Evolutionary conservation across 2,797 vertebrate genomes (phyloP).

Genomic region (Centroberyx gerrardi): DNA sequence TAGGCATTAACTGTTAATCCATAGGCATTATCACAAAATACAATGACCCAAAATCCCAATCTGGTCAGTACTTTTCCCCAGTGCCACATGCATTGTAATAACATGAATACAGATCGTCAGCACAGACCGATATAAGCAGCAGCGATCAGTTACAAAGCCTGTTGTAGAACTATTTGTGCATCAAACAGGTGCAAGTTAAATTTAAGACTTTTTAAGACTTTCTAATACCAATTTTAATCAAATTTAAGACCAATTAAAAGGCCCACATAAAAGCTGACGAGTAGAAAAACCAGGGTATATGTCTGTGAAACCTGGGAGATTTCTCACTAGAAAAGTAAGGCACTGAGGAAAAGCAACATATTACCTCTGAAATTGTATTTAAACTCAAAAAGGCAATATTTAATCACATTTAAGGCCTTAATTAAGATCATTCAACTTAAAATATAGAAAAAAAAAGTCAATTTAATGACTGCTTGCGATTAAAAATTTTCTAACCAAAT

Average conservation of each 20-base stretch:
- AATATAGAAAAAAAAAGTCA: too few relatives aligned
- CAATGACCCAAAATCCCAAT: slow-evolving; percentile 61
- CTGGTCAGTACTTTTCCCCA: slow-evolving; percentile 41
- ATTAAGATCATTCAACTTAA: too few relatives aligned
- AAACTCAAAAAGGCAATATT: too few relatives aligned
- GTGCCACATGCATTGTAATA: slow-evolving; percentile 21
- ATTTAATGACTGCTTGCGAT: too few relatives aligned
- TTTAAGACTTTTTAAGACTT: background rate
- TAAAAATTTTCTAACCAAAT: background rate
- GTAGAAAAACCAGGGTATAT: too few relatives aligned
- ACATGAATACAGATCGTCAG: slow-evolving; percentile 20
- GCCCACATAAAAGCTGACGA: too few relatives aligned
- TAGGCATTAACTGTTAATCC: slow-evolving; percentile 62
- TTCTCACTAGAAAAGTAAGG: background rate
- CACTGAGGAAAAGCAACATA: background rate
- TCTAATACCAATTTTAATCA: too few relatives aligned
- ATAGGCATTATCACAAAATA: slow-evolving; percentile 55
- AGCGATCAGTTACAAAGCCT: background rate
- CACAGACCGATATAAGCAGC: background rate
- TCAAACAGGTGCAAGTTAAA: background rate
- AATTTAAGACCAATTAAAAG: too few relatives aligned
- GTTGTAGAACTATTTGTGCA: background rate
- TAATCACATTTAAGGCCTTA: too few relatives aligned
- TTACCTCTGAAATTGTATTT: background rate
- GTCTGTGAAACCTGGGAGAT: background rate